Base-by-base conservation (phyloP, 2,888 invertebrate species). In the Xylota segnis region DNA sequence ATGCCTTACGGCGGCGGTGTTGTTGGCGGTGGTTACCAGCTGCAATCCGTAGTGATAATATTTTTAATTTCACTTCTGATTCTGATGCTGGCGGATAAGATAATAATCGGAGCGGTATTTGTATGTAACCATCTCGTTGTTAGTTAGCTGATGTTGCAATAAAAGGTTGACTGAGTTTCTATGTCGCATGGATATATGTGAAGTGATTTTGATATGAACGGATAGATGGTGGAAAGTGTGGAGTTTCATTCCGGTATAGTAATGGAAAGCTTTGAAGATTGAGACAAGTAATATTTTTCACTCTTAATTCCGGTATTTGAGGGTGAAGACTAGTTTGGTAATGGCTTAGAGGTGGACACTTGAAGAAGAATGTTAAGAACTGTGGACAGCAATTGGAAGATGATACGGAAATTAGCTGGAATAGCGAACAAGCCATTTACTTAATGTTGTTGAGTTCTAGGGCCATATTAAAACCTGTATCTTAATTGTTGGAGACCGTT, bases 141-240 rank as follows among this genome's bases (percentile, higher is more conserved):
- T 50, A 47, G 56, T 56, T 52, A 63, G 58, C 52, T 74, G 75
- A 75, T 61, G 68, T 68, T 54, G 75, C 66, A 29, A 52, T 54
- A 75, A 68, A 61, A 68, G 81, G 81, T 81, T 68, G 75, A 81
- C 75, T 81, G 75, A 40, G 45, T 81, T 81, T 81, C 75, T 68
- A 81, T 81, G 75, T 68, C 71, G 59, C 40, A 75, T 18, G 45
- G 40, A 50, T 50, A 37, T n/a, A 54, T 16, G 61, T 61, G 40
- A 16, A 1, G 32, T 6, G 54, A 12, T 7, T 16, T 18, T 9
- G 47, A 50, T 12, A 5, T 18, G 12, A 6, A 43, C 14, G 16
- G 37, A 16, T 4, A 4, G 54, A 27, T 66, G 45, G 23, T 61
- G 43, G 23, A 47, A 47, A 56, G 40, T 63, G 37, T 79, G 43